Percentiles rank a stretch among this genome's conserved stretches.
Conservation (phyloP, 37 sponge, comb jelly and placozoan genomes). For the Petrosia ficiformis region DNA sequence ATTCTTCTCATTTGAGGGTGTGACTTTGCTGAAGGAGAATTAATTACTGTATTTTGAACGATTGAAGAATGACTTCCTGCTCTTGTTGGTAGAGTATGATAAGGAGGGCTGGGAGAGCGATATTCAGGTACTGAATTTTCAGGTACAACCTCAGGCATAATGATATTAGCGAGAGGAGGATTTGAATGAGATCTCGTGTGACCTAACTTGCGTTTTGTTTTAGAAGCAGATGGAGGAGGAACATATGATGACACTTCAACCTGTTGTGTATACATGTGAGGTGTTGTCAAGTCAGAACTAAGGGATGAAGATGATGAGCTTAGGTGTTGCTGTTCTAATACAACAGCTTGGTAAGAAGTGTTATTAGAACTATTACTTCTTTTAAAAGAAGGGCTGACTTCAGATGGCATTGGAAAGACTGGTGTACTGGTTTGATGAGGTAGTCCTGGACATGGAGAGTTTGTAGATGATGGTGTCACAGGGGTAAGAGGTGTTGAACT, state of each 20-base stretch:
- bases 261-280: background rate
- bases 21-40: background rate
- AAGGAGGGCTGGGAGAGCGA: slow-evolving; percentile 49
- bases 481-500: slow-evolving; percentile 3
- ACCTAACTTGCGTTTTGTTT: background rate
- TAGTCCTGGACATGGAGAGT: background rate
- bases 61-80: slow-evolving; percentile 39
- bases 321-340: background rate
- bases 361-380: background rate
- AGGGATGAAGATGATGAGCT: background rate
- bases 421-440: background rate
- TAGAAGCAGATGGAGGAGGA: slow-evolving; percentile 18
- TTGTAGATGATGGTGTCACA: background rate
- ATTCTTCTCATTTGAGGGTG: slow-evolving; percentile 34
- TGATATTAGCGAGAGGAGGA: slow-evolving; percentile 35
- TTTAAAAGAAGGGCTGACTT: background rate
- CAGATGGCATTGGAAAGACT: background rate
- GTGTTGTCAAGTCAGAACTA: background rate
- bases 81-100: slow-evolving; percentile 29
- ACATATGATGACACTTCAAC: slow-evolving; percentile 4
- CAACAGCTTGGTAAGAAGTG: background rate
- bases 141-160: slow-evolving; percentile 5
- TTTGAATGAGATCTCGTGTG: slow-evolving; percentile 57
- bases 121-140: background rate
- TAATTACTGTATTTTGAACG: background rate